phyloP scores from a whole-genome alignment of 1,140 invertebrate species.

The Drosophila parvula region DNA sequence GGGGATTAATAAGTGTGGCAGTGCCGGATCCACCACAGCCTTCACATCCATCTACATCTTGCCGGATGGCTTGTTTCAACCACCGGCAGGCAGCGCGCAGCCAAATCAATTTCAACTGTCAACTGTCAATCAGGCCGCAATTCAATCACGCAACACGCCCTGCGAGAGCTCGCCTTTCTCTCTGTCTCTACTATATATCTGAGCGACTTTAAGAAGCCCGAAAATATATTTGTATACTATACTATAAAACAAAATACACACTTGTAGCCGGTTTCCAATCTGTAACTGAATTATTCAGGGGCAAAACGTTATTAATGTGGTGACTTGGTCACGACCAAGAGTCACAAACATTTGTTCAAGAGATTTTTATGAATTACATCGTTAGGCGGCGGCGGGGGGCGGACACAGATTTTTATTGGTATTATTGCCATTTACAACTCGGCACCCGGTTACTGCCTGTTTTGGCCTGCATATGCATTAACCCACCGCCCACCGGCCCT shows the following conservation, averaged over 20 bases:
- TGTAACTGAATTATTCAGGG: conserved; percentile 51
- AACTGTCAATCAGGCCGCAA: conserved; percentile 79
- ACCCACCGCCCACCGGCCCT: too few relatives aligned
- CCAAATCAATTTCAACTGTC: conserved; percentile 81
- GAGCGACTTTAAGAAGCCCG: conserved; percentile 26
- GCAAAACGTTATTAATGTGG: conserved; percentile 51
- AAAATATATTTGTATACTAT: background rate
- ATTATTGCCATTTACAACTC: conserved; percentile 74
- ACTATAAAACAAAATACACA: conserved; percentile 1
- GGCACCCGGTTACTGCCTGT: conserved; percentile 10
- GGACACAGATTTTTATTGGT: conserved; percentile 75
- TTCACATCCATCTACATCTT: conserved; percentile 22
- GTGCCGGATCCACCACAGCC: background rate
- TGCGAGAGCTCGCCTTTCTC: conserved; percentile 14
- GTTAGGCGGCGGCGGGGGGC: background rate
- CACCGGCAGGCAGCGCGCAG: conserved; percentile 47
- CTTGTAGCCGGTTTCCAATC: background rate
- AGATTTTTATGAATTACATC: conserved; percentile 79
- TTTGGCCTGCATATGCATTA: conserved; percentile 41
- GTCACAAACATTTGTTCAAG: conserved; percentile 76
- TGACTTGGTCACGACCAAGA: conserved; percentile 3
- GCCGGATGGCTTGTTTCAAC: conserved; percentile 54
- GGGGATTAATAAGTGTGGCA: conserved; percentile 74
- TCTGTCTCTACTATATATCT: too few relatives aligned
- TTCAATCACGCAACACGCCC: conserved; percentile 70